phyloP scores from a whole-genome alignment of 1,140 invertebrate genomes.

The Nymphalis io region DNA sequence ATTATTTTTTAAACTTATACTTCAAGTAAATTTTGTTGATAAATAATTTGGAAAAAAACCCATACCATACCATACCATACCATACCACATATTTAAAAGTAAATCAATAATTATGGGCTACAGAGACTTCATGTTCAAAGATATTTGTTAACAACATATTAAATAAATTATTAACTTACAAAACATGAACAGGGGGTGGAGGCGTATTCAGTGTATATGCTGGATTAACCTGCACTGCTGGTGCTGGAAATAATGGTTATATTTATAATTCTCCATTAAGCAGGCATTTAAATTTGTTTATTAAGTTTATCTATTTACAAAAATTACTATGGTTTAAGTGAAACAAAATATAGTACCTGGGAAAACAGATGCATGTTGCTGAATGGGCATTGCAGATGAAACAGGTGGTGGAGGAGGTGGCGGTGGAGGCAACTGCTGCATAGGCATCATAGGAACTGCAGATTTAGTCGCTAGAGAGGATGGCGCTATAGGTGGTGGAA shows the following conservation, averaged over 20 bases:
- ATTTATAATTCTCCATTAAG: neutral
- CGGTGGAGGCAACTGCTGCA: slow-evolving; percentile 25
- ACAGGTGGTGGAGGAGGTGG: slow-evolving; percentile 24
- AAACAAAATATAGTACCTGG: slow-evolving; percentile 24
- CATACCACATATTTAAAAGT: too few species aligned
- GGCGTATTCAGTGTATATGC: slow-evolving; percentile 6
- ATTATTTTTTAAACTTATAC: too few species aligned
- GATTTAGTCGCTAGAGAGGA: neutral
- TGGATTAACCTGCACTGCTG: neutral
- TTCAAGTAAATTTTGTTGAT: too few species aligned
- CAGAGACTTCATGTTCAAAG: neutral
- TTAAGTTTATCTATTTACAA: too few species aligned
- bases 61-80: too few species aligned
- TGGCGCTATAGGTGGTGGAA: neutral
- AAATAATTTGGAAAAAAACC: too few species aligned
- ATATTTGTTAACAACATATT: neutral
- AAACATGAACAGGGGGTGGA: neutral
- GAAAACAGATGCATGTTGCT: slow-evolving; percentile 16
- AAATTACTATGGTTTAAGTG: too few species aligned
- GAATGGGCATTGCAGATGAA: slow-evolving; percentile 1
- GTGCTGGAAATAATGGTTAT: slow-evolving; percentile 10
- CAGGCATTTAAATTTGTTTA: neutral
- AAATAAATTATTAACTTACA: slow-evolving; percentile 1
- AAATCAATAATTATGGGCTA: too few species aligned
- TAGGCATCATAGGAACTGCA: neutral